Percentiles rank a stretch among this genome's conserved stretches.
Evolutionary conservation across 2,113 vertebrate genomes (phyloP).

Genomic region (Percina caprodes): DNA sequence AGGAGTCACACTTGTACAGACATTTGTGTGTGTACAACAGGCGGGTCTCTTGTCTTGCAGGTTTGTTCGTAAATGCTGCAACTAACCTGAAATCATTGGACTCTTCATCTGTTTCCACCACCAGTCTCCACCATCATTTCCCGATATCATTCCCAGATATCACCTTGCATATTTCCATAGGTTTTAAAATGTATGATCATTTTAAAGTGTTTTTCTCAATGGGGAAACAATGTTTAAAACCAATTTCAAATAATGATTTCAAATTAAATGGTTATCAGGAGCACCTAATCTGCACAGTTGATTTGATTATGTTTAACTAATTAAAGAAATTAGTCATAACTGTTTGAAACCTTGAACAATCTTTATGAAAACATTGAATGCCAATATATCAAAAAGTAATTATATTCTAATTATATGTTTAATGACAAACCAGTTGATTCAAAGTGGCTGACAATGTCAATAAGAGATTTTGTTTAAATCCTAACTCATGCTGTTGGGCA

Average conservation of each 20-base stretch:
- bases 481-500: background rate
- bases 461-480: background rate
- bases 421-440: constrained; percentile 23
- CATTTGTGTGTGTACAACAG: too few relatives aligned
- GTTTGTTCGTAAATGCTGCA: too few relatives aligned
- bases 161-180: background rate
- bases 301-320: constrained; percentile 55
- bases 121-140: too few relatives aligned
- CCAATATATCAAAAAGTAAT: constrained; percentile 51
- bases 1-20: too few relatives aligned
- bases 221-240: background rate
- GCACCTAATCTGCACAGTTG: background rate
- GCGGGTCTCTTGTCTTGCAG: too few relatives aligned
- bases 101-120: too few relatives aligned
- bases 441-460: constrained; percentile 19
- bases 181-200: background rate
- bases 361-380: constrained; percentile 17
- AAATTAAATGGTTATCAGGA: constrained; percentile 4
- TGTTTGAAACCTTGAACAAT: constrained; percentile 24
- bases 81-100: too few relatives aligned
- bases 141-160: too few relatives aligned
- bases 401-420: constrained; percentile 53
- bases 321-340: constrained; percentile 51
- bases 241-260: constrained; percentile 11
- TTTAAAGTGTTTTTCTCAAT: background rate